Evolutionary conservation across 2,113 vertebrate species (phyloP).

Genomic region (Himantopus leucocephalus): DNA sequence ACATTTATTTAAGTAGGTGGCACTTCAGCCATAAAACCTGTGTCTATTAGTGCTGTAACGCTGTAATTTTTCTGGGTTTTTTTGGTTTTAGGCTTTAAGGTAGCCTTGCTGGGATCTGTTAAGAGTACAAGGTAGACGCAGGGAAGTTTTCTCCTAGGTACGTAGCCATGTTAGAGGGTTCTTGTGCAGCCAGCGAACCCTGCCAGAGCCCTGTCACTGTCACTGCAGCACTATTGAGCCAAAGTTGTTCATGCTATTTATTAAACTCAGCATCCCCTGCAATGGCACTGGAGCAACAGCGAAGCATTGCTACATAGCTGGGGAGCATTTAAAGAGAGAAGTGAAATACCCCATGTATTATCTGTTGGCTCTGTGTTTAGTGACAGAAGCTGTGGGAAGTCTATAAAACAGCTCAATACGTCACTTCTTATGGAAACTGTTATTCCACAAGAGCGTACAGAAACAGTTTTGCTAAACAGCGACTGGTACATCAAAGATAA

Average conservation of each 20-base stretch:
- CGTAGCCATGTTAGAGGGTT: not conserved
- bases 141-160: not conserved
- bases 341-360: not conserved
- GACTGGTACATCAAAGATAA: not conserved
- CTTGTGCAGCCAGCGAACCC: not conserved
- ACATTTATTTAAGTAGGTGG: not conserved
- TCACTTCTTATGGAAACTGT: slow-evolving; percentile 28
- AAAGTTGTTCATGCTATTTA: not conserved
- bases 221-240: not conserved
- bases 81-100: not conserved
- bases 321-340: not conserved
- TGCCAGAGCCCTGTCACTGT: not conserved
- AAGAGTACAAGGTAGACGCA: not conserved
- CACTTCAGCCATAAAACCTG: not conserved
- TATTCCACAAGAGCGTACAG: not conserved
- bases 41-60: not conserved
- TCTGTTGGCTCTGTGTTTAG: slow-evolving; percentile 9
- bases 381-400: slow-evolving; percentile 40
- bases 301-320: not conserved
- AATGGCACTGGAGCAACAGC: not conserved
- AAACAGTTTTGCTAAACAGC: slow-evolving; percentile 11
- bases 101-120: not conserved
- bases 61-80: not conserved
- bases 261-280: not conserved
- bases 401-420: slow-evolving; percentile 23